Base-by-base conservation (phyloP, 1,140 invertebrate species). In the Acromyrmex echinatior region DNA sequence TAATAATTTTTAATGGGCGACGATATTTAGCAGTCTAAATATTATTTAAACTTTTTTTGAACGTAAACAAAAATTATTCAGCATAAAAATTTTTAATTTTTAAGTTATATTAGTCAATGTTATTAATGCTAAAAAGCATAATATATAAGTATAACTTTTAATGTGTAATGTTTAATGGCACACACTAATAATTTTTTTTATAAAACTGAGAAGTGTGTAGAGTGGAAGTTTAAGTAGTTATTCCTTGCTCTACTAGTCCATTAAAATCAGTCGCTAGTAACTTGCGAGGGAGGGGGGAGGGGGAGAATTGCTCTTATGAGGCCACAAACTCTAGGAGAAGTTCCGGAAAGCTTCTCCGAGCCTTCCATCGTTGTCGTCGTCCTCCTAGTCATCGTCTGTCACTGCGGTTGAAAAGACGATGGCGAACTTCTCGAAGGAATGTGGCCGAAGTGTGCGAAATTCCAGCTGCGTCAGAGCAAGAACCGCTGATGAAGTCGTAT, bases 401-500 rank as follows among this genome's bases (percentile, higher is more conserved):
- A 68, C 51, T 25, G 56, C 51, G n/a, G 70, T 84, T 60, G 56
- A 60, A 53, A 80, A 58, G 65, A 51, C 85, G 74, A 87, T 39
- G 85, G 66, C 12, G 28, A 80, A 56, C 60, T 84, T 84, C 5
- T 39, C 71, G 63, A 39, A 62, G 56, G 62, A 89, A 89, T 77
- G 88, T 60, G 74, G 68, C 73, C 39, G 28, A 87, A 71, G 14
- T 51, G n/a, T 16, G 58, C 39, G 39, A 79, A 74, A 76, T 87
- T 76, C 68, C 60, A 82, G 51, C 68, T 74, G 49, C 51, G 71
- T 87, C 62, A 62, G 80, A 28, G 18, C 45, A 60, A 74, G 68
- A 84, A 89, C 70, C 45, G 87, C 63, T 77, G 87, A 88, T 88
- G 68, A 70, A 77, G 77, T 86, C 56, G 60, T 86, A 80, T 81